Base-by-base conservation (phyloP, 1,140 invertebrate genomes). In the Bicyclus anynana region DNA sequence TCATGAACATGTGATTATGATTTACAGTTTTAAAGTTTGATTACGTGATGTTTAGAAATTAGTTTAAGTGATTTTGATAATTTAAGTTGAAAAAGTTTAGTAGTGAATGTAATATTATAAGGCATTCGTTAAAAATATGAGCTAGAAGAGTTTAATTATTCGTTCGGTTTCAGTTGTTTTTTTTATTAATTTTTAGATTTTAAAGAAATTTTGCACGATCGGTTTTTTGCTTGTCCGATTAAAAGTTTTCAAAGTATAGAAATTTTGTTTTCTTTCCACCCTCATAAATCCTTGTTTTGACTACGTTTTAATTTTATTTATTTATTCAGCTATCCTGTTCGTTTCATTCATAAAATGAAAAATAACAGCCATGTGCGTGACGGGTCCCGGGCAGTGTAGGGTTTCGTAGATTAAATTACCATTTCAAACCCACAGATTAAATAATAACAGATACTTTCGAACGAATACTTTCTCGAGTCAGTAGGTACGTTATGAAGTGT, bases 1-100 rank as follows among this genome's bases (percentile, higher is more conserved):
- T 84, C 80, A 82, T 84, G 84, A 84, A 84, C 80, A 82, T 71
- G 61, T 81, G 77, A 84, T 84, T 80, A 67, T 67, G 66, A 70
- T 79, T 44, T 65, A 74, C 76, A 63, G 59, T 83, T 84, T 87
- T 80, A 84, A 74, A 72, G 60, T 74, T 65, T 83, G 83, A 84
- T 86, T 86, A 80, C 82, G 72, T 72, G 53, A 76, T 81, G 70
- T 70, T 55, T 62, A 52, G 59, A 35, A 56, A 42, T 40, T 55
- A 18, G 37, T 33, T 64, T 67, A 62, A 74, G 67, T 81, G 70
- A 76, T 84, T 80, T 72, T 75, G 54, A 67, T n/a, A 73, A 69
- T 77, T 62, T 57, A 38, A 9, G 20, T 59, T 54, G 46, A 46
- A 48, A 53, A 38, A 13, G 12, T 40, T 40, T 10, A 40, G 37